A percentile compares a stretch with the other conserved stretches of the same genome.
Evolutionary conservation across 1,140 invertebrate species (phyloP).

Genomic region (Drosophila tani): DNA sequence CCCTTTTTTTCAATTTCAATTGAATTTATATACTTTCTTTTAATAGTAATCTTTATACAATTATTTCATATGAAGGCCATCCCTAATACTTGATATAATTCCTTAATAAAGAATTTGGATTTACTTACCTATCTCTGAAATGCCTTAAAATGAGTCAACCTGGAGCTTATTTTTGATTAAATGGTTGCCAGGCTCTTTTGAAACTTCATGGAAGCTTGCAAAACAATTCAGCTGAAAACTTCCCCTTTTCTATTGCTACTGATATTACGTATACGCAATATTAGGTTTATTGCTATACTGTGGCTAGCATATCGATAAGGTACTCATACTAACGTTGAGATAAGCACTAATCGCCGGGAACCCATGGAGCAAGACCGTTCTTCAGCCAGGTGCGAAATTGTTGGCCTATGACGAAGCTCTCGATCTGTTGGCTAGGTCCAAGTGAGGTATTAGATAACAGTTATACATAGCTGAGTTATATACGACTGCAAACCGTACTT

Average conservation of each 20-base stretch:
- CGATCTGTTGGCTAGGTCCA: not conserved
- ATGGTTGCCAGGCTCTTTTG: not conserved
- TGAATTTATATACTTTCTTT: too few relatives aligned
- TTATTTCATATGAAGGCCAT: not conserved
- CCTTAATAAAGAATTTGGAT: too few relatives aligned
- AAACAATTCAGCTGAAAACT: constrained; percentile 10
- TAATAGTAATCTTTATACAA: not conserved
- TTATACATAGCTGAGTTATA: not conserved
- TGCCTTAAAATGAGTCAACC: not conserved
- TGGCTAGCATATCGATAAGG: constrained; percentile 17
- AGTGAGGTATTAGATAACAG: not conserved
- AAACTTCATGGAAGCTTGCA: not conserved
- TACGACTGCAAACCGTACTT: too few relatives aligned
- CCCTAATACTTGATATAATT: not conserved
- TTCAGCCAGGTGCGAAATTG: constrained; percentile 1
- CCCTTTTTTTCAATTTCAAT: not conserved
- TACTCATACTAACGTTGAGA: not conserved
- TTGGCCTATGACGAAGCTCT: not conserved
- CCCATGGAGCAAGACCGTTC: not conserved
- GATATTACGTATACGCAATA: constrained; percentile 4
- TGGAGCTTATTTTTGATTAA: not conserved
- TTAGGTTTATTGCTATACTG: constrained; percentile 18
- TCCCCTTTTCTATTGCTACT: constrained; percentile 13
- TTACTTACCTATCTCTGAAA: not conserved
- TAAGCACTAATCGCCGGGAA: constrained; percentile 4